phyloP scores from a whole-genome alignment of 2,113 vertebrate species.

The Toxostoma redivivum region DNA sequence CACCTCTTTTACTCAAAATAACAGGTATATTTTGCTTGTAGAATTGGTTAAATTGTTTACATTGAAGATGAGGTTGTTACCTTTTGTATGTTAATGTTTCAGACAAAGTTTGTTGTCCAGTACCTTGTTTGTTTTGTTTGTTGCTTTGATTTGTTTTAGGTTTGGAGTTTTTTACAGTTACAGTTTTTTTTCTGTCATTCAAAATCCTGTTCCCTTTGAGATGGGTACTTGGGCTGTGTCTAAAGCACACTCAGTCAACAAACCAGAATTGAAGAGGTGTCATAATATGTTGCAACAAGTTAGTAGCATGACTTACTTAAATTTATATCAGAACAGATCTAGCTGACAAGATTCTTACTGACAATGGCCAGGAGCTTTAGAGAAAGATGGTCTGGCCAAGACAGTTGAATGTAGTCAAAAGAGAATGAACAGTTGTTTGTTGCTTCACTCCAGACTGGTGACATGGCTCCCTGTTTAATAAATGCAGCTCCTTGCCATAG shows the following conservation, averaged over 20 bases:
- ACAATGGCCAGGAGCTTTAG: background rate
- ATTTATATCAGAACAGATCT: background rate
- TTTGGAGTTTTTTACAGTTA: background rate
- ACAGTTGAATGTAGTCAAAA: background rate
- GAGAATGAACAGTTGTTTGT: background rate
- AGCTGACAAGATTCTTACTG: background rate
- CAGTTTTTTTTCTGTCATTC: background rate
- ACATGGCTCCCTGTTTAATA: background rate
- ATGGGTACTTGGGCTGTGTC: background rate
- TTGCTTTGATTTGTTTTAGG: background rate
- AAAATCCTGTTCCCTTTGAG: background rate
- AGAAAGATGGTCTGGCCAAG: background rate
- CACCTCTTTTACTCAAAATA: background rate
- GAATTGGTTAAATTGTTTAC: background rate
- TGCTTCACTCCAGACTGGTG: background rate
- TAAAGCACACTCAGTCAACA: background rate
- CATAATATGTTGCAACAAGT: background rate
- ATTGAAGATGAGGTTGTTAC: background rate
- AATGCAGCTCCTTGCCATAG: background rate
- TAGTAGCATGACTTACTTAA: background rate
- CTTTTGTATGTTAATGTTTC: background rate
- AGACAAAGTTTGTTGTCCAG: background rate
- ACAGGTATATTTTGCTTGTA: background rate
- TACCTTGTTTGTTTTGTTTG: background rate
- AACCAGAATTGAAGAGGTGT: background rate